A percentile compares a stretch with the other conserved stretches of the same genome.
Evolutionary conservation across 2,797 vertebrate genomes (phyloP).

Genomic region (Myiothlypis coronata): DNA sequence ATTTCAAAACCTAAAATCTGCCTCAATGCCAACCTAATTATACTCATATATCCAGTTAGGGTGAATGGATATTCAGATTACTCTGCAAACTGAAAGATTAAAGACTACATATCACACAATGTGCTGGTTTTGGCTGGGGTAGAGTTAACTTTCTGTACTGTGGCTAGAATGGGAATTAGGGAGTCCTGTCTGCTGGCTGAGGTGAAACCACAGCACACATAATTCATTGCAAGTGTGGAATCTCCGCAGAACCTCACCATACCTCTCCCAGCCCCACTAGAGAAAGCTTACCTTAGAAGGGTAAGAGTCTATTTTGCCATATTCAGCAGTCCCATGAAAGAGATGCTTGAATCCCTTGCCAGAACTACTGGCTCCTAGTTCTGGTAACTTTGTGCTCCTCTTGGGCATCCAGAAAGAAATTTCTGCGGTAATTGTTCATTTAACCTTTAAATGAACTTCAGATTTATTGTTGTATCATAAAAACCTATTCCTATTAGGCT

Average conservation of each 20-base stretch:
- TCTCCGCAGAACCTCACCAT: not conserved
- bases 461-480: not conserved
- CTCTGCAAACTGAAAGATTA: not conserved
- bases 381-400: not conserved
- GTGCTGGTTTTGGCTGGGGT: not conserved
- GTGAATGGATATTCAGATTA: not conserved
- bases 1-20: not conserved
- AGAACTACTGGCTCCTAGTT: not conserved
- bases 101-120: not conserved
- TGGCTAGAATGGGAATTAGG: not conserved
- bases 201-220: not conserved
- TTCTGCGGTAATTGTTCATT: not conserved
- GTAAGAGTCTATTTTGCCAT: not conserved
- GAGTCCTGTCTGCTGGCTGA: not conserved
- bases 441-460: not conserved
- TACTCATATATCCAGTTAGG: not conserved
- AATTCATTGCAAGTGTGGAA: not conserved
- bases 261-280: not conserved
- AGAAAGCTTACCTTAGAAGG: not conserved
- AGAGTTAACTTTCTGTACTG: not conserved
- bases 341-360: not conserved
- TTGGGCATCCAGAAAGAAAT: not conserved
- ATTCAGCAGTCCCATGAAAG: not conserved
- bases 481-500: not conserved
- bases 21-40: not conserved